These are phyloP conservation scores for Lordiphosa fenestrarum DNA, from an alignment of 2,888 invertebrate genomes.

Conservation along the genomic window DNA sequence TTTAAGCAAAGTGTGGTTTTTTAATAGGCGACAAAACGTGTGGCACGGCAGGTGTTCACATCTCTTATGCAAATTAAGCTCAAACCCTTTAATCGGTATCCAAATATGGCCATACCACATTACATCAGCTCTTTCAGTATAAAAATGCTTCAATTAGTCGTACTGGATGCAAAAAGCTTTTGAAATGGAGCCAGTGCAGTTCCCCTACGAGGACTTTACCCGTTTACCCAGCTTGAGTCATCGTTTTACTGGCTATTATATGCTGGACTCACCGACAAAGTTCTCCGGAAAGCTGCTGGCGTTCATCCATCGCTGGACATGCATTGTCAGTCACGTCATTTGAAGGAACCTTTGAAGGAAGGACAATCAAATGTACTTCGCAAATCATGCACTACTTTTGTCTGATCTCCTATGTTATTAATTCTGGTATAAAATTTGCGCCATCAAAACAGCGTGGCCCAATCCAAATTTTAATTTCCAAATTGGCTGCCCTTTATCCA, in stretches of 20 bases:
- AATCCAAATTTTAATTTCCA: conserved; percentile 24
- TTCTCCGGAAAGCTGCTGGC: neutral
- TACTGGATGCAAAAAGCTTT: conserved; percentile 13
- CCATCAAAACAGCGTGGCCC: conserved; percentile 22
- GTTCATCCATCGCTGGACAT: conserved; percentile 24
- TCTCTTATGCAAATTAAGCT: too few species aligned
- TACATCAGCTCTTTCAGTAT: too few species aligned
- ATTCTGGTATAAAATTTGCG: conserved; percentile 45
- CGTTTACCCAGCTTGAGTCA: conserved; percentile 26
- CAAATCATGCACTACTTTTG: conserved; percentile 30
- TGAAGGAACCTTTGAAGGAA: conserved; percentile 29
- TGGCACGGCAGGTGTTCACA: too few species aligned
- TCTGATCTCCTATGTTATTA: conserved; percentile 32
- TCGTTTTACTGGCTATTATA: conserved; percentile 32
- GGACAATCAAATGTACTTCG: conserved; percentile 10
- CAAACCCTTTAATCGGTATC: too few species aligned
- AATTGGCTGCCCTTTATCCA: conserved; percentile 34
- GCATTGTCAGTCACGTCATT: conserved; percentile 24
- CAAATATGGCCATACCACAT: too few species aligned
- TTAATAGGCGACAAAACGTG: too few species aligned
- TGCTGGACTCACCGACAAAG: conserved; percentile 7
- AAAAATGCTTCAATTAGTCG: too few species aligned
- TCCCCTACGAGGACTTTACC: conserved; percentile 41
- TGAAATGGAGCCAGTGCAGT: conserved; percentile 25
- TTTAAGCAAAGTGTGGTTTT: too few species aligned